Evolutionary conservation across 2,113 vertebrate species (phyloP).

Genomic region (Grammomys dolichurus): DNA sequence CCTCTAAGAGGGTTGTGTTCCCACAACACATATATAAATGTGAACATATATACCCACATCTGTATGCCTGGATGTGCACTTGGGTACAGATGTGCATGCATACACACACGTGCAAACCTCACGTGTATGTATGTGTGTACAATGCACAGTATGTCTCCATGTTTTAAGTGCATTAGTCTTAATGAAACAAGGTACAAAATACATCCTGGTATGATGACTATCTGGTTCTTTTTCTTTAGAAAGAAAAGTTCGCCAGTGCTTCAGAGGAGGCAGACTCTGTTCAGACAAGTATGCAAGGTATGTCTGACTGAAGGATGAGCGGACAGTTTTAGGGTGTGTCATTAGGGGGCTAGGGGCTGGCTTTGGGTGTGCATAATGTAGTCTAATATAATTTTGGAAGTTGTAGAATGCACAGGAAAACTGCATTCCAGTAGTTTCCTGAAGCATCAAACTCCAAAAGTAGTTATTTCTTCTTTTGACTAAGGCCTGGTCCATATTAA

Average conservation of each 20-base stretch:
- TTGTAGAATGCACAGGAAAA: neutral
- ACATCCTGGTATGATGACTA: constrained; percentile 32
- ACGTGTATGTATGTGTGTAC: fast-evolving
- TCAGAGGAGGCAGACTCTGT: constrained; percentile 90
- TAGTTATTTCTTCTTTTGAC: constrained; percentile 35
- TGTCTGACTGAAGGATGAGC: constrained; percentile 6
- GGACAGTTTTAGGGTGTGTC: neutral
- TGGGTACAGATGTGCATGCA: no score
- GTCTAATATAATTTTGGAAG: neutral
- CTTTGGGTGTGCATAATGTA: no score
- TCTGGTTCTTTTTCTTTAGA: constrained; percentile 87
- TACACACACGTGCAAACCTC: neutral
- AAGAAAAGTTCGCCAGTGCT: constrained; percentile 89
- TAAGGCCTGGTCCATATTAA: constrained; percentile 29
- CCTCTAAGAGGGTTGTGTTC: neutral
- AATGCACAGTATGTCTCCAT: neutral
- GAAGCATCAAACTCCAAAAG: neutral
- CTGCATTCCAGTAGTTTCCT: neutral
- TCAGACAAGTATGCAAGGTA: constrained; percentile 94
- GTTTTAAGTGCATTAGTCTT: neutral
- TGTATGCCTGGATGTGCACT: neutral
- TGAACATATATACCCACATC: fast-evolving
- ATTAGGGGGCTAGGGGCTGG: no score
- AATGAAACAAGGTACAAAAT: neutral
- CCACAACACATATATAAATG: neutral